Conservation (phyloP, 2,888 invertebrate species). For the Folsomia candida region DNA sequence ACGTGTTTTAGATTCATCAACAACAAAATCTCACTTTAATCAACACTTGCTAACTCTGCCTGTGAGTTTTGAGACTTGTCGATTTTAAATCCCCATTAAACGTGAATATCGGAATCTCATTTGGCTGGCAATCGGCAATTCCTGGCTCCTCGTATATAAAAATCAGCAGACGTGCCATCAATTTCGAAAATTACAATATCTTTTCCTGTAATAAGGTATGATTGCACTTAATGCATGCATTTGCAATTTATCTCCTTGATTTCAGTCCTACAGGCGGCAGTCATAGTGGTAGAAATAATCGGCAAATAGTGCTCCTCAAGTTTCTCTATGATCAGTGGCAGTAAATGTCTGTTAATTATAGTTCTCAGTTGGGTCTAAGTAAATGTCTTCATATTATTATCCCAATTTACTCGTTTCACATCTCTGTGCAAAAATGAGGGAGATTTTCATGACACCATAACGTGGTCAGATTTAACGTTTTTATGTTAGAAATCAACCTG, state of each 20-base stretch:
- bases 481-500: background rate
- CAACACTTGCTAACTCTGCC: constrained; percentile 7
- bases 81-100: background rate
- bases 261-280: background rate
- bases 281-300: background rate
- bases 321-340: background rate
- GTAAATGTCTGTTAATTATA: constrained; percentile 2
- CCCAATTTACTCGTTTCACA: background rate
- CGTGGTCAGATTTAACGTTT: background rate
- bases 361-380: background rate
- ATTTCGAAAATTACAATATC: constrained; percentile 3
- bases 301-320: background rate
- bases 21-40: constrained; percentile 6
- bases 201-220: background rate
- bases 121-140: background rate
- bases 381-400: constrained; percentile 2
- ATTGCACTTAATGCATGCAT: background rate
- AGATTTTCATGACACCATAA: background rate
- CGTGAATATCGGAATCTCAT: background rate
- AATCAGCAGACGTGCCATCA: background rate
- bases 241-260: background rate
- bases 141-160: background rate
- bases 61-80: background rate
- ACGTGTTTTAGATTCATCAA: constrained; percentile 31
- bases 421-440: background rate